These are phyloP conservation scores for Microplitis deprimator DNA, from an alignment of 2,888 invertebrate species.

Conservation along the genomic window DNA sequence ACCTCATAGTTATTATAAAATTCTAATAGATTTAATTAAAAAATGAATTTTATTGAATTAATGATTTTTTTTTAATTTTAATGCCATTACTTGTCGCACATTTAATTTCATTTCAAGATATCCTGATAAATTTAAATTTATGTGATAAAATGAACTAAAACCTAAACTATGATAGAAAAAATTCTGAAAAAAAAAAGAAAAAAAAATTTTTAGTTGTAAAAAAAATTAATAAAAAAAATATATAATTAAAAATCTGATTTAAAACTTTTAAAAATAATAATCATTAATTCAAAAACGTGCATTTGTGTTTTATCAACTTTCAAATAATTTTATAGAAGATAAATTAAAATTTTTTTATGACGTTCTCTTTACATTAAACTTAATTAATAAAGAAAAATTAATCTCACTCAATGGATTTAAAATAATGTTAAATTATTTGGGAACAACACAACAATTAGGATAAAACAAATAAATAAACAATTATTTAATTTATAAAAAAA, in stretches of 20 bases:
- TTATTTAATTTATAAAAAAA: not conserved
- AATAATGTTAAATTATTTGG: not conserved
- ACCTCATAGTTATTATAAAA: not conserved
- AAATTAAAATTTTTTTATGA: not conserved
- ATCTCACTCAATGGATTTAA: slow-evolving; percentile 1
- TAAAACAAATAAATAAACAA: not conserved
- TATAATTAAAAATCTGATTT: not conserved
- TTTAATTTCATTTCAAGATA: not conserved
- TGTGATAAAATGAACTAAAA: not conserved
- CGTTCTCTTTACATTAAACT: not conserved
- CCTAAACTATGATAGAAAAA: not conserved
- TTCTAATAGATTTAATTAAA: not conserved
- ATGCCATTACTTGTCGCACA: not conserved
- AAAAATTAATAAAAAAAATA: not conserved
- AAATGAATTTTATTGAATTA: not conserved
- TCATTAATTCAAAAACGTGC: not conserved
- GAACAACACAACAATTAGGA: not conserved
- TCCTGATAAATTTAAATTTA: not conserved
- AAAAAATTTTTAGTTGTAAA: not conserved
- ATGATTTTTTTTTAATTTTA: not conserved
- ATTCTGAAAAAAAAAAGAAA: not conserved
- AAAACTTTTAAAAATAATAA: not conserved
- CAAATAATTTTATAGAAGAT: not conserved
- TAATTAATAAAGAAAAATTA: not conserved
- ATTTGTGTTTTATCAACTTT: not conserved